Evolutionary conservation across 1,140 invertebrate genomes (phyloP).

Genomic region (Mycetomoellerius zeteki): DNA sequence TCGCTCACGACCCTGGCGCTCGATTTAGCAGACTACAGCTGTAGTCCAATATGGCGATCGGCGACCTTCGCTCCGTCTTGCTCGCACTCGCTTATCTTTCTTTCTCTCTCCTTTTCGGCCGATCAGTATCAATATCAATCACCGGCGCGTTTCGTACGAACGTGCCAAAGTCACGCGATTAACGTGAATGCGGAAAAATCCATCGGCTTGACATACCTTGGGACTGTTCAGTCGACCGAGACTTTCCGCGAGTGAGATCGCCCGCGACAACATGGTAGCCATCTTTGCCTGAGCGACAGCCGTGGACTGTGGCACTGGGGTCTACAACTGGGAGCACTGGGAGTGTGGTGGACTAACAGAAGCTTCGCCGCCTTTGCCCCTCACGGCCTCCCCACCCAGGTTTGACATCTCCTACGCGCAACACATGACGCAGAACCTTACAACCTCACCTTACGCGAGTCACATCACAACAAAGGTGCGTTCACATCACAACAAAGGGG

Average conservation of each 20-base stretch:
- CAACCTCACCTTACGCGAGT: no score
- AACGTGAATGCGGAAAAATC: neutral
- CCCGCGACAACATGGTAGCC: constrained; percentile 90
- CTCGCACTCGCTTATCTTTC: neutral
- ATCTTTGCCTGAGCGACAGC: constrained; percentile 86
- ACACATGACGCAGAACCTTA: neutral
- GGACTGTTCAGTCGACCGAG: constrained; percentile 88
- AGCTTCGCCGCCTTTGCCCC: constrained; percentile 28
- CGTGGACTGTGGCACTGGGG: constrained; percentile 75
- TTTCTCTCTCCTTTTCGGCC: neutral
- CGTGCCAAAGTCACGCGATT: neutral
- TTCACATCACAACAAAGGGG: no score
- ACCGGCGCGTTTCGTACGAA: neutral
- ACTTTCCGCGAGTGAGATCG: constrained; percentile 89
- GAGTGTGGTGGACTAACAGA: no score
- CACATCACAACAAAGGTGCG: no score
- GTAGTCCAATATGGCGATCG: constrained; percentile 82
- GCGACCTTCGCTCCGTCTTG: constrained; percentile 52
- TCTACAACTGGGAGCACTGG: no score
- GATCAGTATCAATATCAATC: neutral
- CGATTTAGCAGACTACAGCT: constrained; percentile 86
- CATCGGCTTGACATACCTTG: constrained; percentile 87
- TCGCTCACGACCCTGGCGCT: constrained; percentile 83
- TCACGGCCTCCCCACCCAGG: constrained; percentile 71
- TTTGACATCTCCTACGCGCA: constrained; percentile 68